Evolutionary conservation across 2,888 invertebrate genomes (phyloP), one percentile per base, ranked within the genome.

Genomic region (Bedellia somnulentella): DNA sequence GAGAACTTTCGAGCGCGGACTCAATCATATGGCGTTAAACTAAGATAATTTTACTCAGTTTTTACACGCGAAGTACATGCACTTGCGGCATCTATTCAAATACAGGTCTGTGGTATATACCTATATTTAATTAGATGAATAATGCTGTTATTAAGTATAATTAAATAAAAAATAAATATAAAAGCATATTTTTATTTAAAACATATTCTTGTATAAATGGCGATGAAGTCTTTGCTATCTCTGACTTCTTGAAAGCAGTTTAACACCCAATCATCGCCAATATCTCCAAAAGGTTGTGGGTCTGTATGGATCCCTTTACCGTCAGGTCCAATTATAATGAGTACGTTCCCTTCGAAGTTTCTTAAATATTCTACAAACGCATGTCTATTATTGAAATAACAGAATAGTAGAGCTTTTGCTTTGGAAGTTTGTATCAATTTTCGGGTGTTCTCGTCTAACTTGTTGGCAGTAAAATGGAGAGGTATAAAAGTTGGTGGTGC

Each of bases 281-380:
- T 62, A 25, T 62, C 55, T 29, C 78, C 77, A 41, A 88, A 81
- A 0, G 89, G 89, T 42, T 76, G 61, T 0, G 89, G 89, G 44
- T 87, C 82, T 1, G 89, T 87, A 43, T 85, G 82, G 5, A 84
- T 80, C 8, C 81, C 78, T 31, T 77, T 64, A 4, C 79, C 80
- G 2, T 64, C 77, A 0, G 90, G 89, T 0, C 90, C 91, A 36
- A 90, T 84, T 10, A 92, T 82, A 44, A 92, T 68, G 30, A 93
- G 52, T 35, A 83, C 70, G 21, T 70, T 64, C 16, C 93, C 86
- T 15, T 59, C 47, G 52, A 82, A 87, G 45, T 77, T 51, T 39
- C 78, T 52, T 34, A 91, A 55, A 45, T 91, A 91, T 6, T 83
- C 62, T 8, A 68, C 47, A 55, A 90, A 91, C 13, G 87, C 87